Evolutionary conservation across 1,140 invertebrate genomes (phyloP), one percentile per base, ranked within the genome.

Genomic region (Calephelis nemesis): DNA sequence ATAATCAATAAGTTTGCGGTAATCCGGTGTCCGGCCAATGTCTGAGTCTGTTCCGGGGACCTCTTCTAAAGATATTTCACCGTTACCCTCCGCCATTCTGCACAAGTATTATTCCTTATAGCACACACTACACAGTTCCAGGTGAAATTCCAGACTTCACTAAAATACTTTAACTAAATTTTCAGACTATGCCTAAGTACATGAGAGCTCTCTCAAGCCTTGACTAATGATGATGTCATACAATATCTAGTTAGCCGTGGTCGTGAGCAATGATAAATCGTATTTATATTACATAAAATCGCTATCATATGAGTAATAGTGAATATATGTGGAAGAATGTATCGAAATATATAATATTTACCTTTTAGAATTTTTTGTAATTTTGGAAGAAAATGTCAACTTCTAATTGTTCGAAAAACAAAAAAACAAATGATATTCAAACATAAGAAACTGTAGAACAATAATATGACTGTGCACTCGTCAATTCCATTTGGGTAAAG

Each of bases 11-110:
- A 99, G 93, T 94, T 97, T 97, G 87, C 94, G 93, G 93, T 96
- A 97, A 93, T 98, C 96, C 93, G 97, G 96, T 84, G 96, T 96
- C 90, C 95, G 94, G 92, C 96, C 95, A 92, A 94, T 93, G 85
- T 95, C 94, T 84, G 94, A 94, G 84, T 95, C 95, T 85, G 95
- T 94, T 93, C 94, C 94, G 93, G 94, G 93, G 90, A 93, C 92
- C 92, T 96, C 96, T 93, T 96, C 96, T 93, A 95, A 93, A 92
- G 95, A 94, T 93, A 97, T 94, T 94, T 96, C 96, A 94, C 96
- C 96, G 95, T 97, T 97, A 90, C 96, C 96, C 94, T 97, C 96
- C 94, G 96, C 96, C 96, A 97, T 97, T 95, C 89, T 91, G 89
- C 76, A 89, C 95, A 91, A 74, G 93, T 92, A 85, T 87, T 88